phyloP scores from a whole-genome alignment of 2,113 vertebrate species.

The Tachysurus fulvidraco region DNA sequence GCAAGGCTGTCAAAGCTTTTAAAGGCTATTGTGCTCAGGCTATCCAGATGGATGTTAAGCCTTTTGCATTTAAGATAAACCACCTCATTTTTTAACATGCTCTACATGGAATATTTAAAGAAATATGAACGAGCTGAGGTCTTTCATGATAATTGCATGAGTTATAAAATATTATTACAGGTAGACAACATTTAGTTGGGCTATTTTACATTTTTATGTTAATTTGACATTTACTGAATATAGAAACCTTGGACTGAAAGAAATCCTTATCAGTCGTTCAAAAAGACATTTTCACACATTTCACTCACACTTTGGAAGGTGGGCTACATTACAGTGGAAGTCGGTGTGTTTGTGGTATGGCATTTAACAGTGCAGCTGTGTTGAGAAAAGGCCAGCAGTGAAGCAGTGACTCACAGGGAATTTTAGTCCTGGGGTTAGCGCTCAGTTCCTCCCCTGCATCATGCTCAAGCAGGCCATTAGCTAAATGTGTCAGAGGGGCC shows the following conservation, averaged over 20 bases:
- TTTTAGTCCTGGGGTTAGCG: constrained; percentile 25
- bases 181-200: neutral
- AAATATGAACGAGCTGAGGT: neutral
- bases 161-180: neutral
- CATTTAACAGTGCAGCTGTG: constrained; percentile 29
- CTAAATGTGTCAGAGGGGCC: constrained; percentile 31
- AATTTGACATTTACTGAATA: neutral
- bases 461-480: constrained; percentile 34
- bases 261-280: neutral
- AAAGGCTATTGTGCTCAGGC: neutral
- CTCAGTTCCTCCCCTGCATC: constrained; percentile 28
- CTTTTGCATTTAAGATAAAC: neutral
- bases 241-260: neutral
- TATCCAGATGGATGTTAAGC: neutral
- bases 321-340: neutral
- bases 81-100: neutral
- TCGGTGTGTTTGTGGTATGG: neutral
- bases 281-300: constrained; percentile 11
- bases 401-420: constrained; percentile 35
- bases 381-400: neutral
- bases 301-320: neutral
- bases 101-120: neutral
- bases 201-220: neutral
- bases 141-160: neutral
- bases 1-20: constrained; percentile 17